Evolutionary conservation across 2,797 vertebrate genomes (phyloP).

Genomic region (Karalla daura): DNA sequence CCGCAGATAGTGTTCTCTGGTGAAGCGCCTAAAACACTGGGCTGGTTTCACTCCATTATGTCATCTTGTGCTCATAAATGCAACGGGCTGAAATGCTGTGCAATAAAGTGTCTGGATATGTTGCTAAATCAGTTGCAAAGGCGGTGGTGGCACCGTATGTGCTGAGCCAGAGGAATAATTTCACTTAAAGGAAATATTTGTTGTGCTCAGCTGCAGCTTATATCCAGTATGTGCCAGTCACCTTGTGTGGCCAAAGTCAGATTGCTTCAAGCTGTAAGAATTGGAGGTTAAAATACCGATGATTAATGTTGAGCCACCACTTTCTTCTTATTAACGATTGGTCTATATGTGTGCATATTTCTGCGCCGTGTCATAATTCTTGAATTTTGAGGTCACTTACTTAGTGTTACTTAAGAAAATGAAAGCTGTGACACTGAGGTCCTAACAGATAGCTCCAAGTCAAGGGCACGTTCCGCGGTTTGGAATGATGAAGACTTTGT

Average conservation of each 20-base stretch:
- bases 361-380: conserved; percentile 73
- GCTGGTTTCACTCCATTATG: conserved; percentile 18
- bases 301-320: conserved; percentile 72
- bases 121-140: not conserved
- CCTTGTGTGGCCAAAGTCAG: conserved; percentile 57
- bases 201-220: conserved; percentile 21
- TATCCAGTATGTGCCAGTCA: conserved; percentile 41
- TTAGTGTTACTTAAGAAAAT: conserved; percentile 83
- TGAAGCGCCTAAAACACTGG: not conserved
- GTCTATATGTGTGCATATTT: conserved; percentile 72
- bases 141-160: not conserved
- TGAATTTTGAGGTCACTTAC: conserved; percentile 75
- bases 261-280: conserved; percentile 56
- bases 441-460: conserved; percentile 73
- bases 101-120: not conserved
- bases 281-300: conserved; percentile 67
- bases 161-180: not conserved
- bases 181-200: conserved; percentile 14
- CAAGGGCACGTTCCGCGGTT: conserved; percentile 73
- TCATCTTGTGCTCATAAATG: conserved; percentile 17
- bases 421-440: conserved; percentile 76
- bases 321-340: conserved; percentile 71
- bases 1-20: not conserved
- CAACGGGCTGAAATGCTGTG: conserved; percentile 5
- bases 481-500: conserved; percentile 46